A percentile compares a stretch with the other conserved stretches of the same genome.
These are phyloP conservation scores for Planiliza haematocheilus DNA, from an alignment of 2,113 vertebrate genomes.

Conservation along the genomic window DNA sequence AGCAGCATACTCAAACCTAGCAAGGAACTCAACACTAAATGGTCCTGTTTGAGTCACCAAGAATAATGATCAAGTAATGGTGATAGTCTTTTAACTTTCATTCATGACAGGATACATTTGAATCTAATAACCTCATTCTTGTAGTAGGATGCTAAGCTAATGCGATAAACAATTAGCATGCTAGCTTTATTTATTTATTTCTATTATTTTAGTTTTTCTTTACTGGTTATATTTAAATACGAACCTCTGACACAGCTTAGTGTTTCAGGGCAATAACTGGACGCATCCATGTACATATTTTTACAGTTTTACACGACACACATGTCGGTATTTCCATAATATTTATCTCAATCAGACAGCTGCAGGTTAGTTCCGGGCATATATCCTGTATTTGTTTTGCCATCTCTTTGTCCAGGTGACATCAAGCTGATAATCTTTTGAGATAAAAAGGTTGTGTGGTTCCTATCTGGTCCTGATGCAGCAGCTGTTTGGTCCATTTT, in stretches of 20 bases:
- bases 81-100: too few relatives aligned
- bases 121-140: neutral
- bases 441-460: slow-evolving; percentile 23
- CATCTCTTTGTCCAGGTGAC: slow-evolving; percentile 20
- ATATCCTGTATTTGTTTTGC: neutral
- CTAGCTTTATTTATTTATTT: too few relatives aligned
- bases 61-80: too few relatives aligned
- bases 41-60: too few relatives aligned
- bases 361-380: neutral
- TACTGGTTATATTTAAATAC: neutral
- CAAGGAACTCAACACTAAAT: too few relatives aligned
- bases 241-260: neutral
- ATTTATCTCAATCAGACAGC: neutral
- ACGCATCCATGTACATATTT: too few relatives aligned
- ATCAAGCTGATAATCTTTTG: slow-evolving; percentile 29
- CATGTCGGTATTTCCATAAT: neutral
- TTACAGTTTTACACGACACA: neutral
- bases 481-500: slow-evolving; percentile 41
- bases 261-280: neutral
- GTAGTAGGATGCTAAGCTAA: too few relatives aligned
- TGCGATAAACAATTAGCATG: too few relatives aligned
- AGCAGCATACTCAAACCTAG: too few relatives aligned
- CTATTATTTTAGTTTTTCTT: neutral
- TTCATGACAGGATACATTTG: neutral
- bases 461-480: slow-evolving; percentile 41